Evolutionary conservation across 2,113 vertebrate species (phyloP), one percentile per base, ranked within the genome.

Genomic region (Eurypyga helias): DNA sequence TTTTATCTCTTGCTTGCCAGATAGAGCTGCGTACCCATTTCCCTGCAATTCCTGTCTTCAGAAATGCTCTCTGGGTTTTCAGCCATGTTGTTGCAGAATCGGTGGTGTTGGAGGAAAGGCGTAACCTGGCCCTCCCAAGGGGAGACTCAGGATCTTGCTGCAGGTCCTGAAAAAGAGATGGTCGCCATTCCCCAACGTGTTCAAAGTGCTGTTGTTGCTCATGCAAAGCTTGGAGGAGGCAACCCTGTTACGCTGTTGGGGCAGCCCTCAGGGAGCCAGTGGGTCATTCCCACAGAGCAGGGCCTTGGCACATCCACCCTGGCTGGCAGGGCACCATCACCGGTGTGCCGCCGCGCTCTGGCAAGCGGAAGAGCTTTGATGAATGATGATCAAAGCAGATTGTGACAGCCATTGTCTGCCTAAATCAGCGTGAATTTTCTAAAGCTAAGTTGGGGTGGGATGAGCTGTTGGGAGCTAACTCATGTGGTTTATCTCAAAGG

Each of bases 141-240:
- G 24, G 34, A 28, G 24, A 4, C 18, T 61, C 10, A 13, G 16
- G 33, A 46, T 51, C n/a, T 78, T 1, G 1, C 13, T 2, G 0
- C 26, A 28, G 33, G 36, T 31, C 46, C 52, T 1, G 2, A 65
- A 38, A 20, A 54, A 20, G 36, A 20, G 41, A 16, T 5, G 17
- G 14, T 33, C 17, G 7, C 67, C 5, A 1, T 43, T 73, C 25
- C 31, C 31, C 5, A 25, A 13, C 25, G 67, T 43, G 24, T 41
- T 55, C 12, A 12, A 62, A 31, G 55, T 38, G 33, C 33, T 0
- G 2, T 17, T 33, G 36, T 26, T 43, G 46, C 36, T 69, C 2
- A 6, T 21, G 31, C 2, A 46, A 36, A 29, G 43, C 12, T 34
- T 34, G 9, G 62, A 21, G 0, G 2, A 16, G 41, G 24, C 52